Conservation (phyloP, 2,888 invertebrate species). For the Eudasyphora cyanicolor region DNA sequence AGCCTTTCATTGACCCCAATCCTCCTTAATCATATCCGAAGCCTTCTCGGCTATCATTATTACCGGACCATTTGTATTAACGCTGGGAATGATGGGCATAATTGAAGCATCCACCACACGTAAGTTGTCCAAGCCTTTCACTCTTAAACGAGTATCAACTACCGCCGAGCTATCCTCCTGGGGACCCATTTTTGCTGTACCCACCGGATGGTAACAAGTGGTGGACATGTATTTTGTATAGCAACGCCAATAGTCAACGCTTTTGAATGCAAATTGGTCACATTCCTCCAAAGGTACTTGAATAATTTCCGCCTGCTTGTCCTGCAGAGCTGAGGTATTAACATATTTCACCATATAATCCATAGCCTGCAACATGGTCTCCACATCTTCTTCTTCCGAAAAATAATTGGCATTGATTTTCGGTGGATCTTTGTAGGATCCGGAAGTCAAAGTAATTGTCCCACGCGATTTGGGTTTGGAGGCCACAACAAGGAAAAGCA, state of each 20-base stretch:
- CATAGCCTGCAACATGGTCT: constrained; percentile 80
- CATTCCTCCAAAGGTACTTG: constrained; percentile 67
- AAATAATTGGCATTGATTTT: constrained; percentile 85
- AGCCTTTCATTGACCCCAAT: too few relatives aligned
- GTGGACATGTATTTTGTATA: constrained; percentile 88
- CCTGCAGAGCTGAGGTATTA: constrained; percentile 78
- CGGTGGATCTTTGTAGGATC: constrained; percentile 83
- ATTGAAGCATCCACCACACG: constrained; percentile 85
- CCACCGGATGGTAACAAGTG: constrained; percentile 88
- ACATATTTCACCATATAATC: constrained; percentile 78
- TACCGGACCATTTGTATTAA: constrained; percentile 83
- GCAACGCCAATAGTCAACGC: constrained; percentile 90
- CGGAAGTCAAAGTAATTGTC: constrained; percentile 81
- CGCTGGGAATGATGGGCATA: constrained; percentile 84
- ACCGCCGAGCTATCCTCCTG: constrained; percentile 80
- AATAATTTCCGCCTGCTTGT: constrained; percentile 72
- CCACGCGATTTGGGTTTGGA: constrained; percentile 82
- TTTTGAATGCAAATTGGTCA: constrained; percentile 70
- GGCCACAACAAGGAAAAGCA: constrained; percentile 78
- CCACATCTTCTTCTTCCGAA: constrained; percentile 81
- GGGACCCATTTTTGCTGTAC: constrained; percentile 85
- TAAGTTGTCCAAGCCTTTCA: constrained; percentile 81
- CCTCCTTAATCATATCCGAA: constrained; percentile 83
- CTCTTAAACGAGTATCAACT: constrained; percentile 82
- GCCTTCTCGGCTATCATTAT: constrained; percentile 86